phyloP scores from a whole-genome alignment of 1,140 invertebrate species.

The Zaprionus africanus region DNA sequence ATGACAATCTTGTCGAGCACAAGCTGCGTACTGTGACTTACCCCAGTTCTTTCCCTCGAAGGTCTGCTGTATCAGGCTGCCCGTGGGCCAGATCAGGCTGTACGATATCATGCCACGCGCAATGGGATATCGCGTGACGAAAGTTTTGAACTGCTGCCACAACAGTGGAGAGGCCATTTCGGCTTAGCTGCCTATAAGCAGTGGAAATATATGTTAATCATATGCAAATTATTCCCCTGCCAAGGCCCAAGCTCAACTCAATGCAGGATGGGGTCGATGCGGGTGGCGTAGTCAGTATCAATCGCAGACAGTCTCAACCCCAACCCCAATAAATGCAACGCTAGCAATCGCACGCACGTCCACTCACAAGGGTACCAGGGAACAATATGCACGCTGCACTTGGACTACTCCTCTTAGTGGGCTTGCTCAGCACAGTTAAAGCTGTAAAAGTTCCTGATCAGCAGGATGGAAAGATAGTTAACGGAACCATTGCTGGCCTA shows the following conservation, averaged over 20 bases:
- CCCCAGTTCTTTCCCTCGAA: constrained; percentile 84
- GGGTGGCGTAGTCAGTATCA: constrained; percentile 1
- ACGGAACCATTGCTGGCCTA: constrained; percentile 58
- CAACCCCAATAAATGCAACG: constrained; percentile 32
- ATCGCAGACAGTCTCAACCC: no score
- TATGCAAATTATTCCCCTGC: constrained; percentile 27
- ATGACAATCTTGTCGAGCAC: not conserved
- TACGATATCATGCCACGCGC: constrained; percentile 91
- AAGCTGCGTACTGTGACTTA: constrained; percentile 41
- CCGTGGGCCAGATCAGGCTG: constrained; percentile 89
- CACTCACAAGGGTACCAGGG: not conserved
- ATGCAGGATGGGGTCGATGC: not conserved
- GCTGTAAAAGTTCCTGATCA: not conserved
- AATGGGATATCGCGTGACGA: constrained; percentile 82
- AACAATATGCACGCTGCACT: constrained; percentile 30
- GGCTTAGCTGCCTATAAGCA: constrained; percentile 6
- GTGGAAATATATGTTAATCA: constrained; percentile 7
- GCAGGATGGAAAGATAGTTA: constrained; percentile 70
- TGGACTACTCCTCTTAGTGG: constrained; percentile 2
- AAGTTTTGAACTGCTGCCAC: constrained; percentile 67
- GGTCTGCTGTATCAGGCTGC: constrained; percentile 87
- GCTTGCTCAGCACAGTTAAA: not conserved
- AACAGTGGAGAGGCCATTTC: constrained; percentile 54
- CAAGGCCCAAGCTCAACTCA: not conserved
- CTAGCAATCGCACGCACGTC: no score